Evolutionary conservation across 37 sponge, comb jelly and placozoan species (phyloP).

Genomic region (Beroe forskalii): DNA sequence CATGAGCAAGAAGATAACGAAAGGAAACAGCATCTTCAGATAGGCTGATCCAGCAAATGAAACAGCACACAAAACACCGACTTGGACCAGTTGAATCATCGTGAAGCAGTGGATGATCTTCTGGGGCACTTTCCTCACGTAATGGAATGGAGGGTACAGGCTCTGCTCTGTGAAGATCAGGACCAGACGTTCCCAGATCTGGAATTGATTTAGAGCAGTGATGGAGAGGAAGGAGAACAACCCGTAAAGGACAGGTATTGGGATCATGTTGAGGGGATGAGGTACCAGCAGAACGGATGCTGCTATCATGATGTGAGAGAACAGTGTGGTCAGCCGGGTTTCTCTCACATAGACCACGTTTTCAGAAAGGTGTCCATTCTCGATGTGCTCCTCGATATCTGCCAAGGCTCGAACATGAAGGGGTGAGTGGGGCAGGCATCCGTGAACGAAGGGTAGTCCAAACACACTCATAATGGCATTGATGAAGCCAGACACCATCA

Average conservation of each 20-base stretch:
- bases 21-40: conserved; percentile 58
- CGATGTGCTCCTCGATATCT: conserved; percentile 62
- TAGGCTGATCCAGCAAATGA: conserved; percentile 29
- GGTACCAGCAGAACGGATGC: conserved; percentile 38
- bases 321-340: conserved; percentile 36
- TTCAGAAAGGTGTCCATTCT: conserved; percentile 55
- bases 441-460: conserved; percentile 64
- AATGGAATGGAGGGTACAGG: conserved; percentile 64
- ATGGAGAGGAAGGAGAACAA: conserved; percentile 52
- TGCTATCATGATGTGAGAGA: conserved; percentile 62
- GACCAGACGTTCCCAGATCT: conserved; percentile 52
- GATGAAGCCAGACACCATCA: conserved; percentile 29
- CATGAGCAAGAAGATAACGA: conserved; percentile 37
- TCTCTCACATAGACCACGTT: conserved; percentile 62
- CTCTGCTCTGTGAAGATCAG: conserved; percentile 65
- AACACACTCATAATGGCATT: conserved; percentile 34
- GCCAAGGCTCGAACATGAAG: conserved; percentile 66
- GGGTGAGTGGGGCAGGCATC: conserved; percentile 63
- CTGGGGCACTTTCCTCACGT: conserved; percentile 66
- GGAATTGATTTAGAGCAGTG: conserved; percentile 5
- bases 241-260: conserved; percentile 39
- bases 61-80: conserved; percentile 10
- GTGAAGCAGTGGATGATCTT: conserved; percentile 62
- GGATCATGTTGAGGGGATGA: conserved; percentile 60
- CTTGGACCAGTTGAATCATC: conserved; percentile 36